These are phyloP conservation scores for Zoanthus sociatus DNA, from an alignment of 92 coral and sea anemone genomes.

Conservation along the genomic window DNA sequence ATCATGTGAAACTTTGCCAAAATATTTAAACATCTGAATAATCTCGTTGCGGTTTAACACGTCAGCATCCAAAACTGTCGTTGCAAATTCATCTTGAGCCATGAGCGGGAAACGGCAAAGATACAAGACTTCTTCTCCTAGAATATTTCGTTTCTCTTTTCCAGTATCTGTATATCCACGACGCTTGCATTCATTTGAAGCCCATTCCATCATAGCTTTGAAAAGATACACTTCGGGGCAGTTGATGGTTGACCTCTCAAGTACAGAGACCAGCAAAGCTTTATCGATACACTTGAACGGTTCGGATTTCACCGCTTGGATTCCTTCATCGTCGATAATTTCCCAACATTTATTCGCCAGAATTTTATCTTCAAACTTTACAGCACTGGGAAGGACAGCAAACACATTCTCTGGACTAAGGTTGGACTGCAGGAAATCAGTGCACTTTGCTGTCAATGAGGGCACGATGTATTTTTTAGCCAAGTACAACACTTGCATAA, in stretches of 20 bases:
- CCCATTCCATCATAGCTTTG: slow-evolving; percentile 51
- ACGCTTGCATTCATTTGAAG: slow-evolving; percentile 4
- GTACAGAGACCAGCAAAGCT: slow-evolving; percentile 49
- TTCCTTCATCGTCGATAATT: slow-evolving; percentile 40
- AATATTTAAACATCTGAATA: slow-evolving; percentile 18
- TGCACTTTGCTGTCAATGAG: slow-evolving; percentile 53
- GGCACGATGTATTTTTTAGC: background rate
- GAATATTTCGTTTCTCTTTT: slow-evolving; percentile 44
- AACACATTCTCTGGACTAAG: slow-evolving; percentile 30
- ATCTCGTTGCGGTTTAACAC: slow-evolving; percentile 27
- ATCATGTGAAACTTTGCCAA: background rate
- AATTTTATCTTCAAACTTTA: slow-evolving; percentile 55
- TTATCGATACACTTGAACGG: slow-evolving; percentile 55
- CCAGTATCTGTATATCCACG: background rate
- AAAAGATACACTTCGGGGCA: slow-evolving; percentile 66
- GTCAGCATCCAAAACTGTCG: slow-evolving; percentile 17
- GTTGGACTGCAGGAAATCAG: background rate
- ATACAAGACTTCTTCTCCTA: slow-evolving; percentile 46
- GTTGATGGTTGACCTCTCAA: slow-evolving; percentile 57
- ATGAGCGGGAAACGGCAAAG: slow-evolving; percentile 53
- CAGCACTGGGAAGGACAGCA: slow-evolving; percentile 53
- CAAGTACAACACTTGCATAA: background rate
- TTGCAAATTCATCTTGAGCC: slow-evolving; percentile 48
- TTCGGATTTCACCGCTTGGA: slow-evolving; percentile 11
- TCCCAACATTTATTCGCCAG: slow-evolving; percentile 55